These are phyloP conservation scores for Myripristis murdjan DNA, from an alignment of 2,797 vertebrate species.

Conservation along the genomic window DNA sequence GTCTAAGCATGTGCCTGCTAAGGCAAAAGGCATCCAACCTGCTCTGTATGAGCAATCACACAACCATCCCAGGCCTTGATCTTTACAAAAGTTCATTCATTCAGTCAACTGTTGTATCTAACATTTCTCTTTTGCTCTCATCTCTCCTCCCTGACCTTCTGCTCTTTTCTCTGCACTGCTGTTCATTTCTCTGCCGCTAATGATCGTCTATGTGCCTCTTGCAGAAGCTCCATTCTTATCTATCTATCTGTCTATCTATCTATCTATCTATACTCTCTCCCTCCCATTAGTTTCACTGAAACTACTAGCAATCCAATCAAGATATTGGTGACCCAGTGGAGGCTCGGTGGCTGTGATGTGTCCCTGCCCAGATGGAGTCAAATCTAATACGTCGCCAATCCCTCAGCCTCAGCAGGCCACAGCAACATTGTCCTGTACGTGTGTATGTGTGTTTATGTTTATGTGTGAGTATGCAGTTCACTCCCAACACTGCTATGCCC, in stretches of 20 bases:
- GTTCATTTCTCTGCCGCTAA: not conserved
- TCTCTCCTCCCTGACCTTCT: not conserved
- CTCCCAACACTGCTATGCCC: not conserved
- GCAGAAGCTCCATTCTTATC: conserved; percentile 2
- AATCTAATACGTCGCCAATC: conserved; percentile 66
- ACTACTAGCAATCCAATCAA: conserved; percentile 61
- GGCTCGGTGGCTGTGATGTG: not conserved
- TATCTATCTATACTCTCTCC: not conserved
- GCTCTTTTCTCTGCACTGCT: not conserved
- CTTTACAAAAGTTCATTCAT: too few species aligned
- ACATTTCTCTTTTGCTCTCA: too few species aligned
- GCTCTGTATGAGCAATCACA: not conserved
- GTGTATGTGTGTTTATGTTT: conserved; percentile 14
- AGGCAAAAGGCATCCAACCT: not conserved
- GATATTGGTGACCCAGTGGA: conserved; percentile 50
- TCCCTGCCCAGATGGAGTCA: conserved; percentile 65
- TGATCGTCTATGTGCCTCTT: not conserved
- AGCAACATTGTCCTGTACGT: conserved; percentile 26
- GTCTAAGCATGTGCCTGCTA: too few species aligned
- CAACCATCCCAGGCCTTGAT: too few species aligned
- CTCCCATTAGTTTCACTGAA: conserved; percentile 8
- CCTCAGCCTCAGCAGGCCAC: conserved; percentile 34
- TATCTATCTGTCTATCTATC: conserved; percentile 17
- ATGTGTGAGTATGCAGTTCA: conserved; percentile 16
- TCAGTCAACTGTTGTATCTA: too few species aligned